A percentile compares a stretch with the other conserved stretches of the same genome.
phyloP scores from a whole-genome alignment of 2,797 vertebrate genomes.

The Paramormyrops hopkinsi region DNA sequence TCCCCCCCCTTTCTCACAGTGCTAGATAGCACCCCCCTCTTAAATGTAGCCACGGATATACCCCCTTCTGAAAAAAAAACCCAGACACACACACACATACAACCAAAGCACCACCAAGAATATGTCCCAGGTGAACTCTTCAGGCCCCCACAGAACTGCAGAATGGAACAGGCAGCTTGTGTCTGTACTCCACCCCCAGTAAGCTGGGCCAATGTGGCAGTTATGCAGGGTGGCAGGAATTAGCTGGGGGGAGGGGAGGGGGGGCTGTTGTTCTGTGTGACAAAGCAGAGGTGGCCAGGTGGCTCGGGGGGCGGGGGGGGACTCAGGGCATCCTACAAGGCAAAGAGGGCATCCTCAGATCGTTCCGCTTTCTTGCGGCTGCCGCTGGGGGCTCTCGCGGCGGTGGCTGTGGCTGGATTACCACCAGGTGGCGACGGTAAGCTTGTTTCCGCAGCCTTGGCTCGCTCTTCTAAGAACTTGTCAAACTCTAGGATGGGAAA shows the following conservation, averaged over 20 bases:
- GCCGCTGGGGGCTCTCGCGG: conserved; percentile 46
- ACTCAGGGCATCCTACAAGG: conserved; percentile 65
- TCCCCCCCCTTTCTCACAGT: conserved; percentile 33
- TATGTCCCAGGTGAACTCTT: conserved; percentile 40
- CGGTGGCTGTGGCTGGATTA: conserved; percentile 50
- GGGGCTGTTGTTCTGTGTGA: conserved; percentile 26
- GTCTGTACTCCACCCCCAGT: conserved; percentile 18
- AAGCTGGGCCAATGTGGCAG: background rate
- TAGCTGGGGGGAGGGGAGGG: background rate
- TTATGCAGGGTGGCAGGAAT: background rate
- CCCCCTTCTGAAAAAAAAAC: conserved; percentile 38
- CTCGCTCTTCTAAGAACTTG: conserved; percentile 93
- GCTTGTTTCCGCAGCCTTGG: conserved; percentile 74
- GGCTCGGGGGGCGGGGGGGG: conserved; percentile 33
- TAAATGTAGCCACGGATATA: conserved; percentile 4
- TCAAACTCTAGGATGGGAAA: conserved; percentile 78
- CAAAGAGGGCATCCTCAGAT: conserved; percentile 88
- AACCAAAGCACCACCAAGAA: background rate
- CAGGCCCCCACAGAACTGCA: conserved; percentile 45
- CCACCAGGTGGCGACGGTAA: conserved; percentile 68
- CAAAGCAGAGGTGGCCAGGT: conserved; percentile 30
- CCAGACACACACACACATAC: conserved; percentile 33
- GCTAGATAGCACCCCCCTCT: background rate
- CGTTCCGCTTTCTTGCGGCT: conserved; percentile 82
- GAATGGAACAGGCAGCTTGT: conserved; percentile 41